Evolutionary conservation across 2,888 invertebrate species (phyloP).

Genomic region (Apotomis capreana): DNA sequence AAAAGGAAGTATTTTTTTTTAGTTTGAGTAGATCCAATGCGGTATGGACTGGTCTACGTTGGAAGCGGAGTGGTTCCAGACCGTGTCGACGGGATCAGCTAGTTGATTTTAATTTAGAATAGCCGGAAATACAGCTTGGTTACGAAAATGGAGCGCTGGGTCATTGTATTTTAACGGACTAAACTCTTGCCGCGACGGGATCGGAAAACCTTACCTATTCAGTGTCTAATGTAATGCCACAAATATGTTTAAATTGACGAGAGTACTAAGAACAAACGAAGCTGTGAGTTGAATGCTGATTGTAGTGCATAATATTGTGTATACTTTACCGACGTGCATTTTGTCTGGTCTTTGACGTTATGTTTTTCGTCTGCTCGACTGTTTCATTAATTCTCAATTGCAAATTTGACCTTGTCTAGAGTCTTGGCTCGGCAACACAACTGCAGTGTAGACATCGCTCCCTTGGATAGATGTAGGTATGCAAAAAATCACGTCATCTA

Average conservation of each 20-base stretch:
- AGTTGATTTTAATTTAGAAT: conserved; percentile 55
- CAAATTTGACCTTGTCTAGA: conserved; percentile 12
- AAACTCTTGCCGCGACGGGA: conserved; percentile 13
- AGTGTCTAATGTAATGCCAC: not conserved
- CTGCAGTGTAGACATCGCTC: too few species aligned
- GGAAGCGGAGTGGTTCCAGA: conserved; percentile 26
- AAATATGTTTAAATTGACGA: conserved; percentile 9
- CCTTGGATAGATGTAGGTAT: too few species aligned
- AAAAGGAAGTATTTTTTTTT: not conserved
- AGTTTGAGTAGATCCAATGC: not conserved
- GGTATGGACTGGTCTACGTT: conserved; percentile 17
- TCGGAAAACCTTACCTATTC: conserved; percentile 4
- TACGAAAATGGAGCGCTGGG: conserved; percentile 52
- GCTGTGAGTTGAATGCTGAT: conserved; percentile 6
- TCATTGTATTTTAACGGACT: conserved; percentile 41
- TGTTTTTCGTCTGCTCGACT: conserved; percentile 13
- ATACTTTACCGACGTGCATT: not conserved
- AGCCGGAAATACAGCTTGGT: conserved; percentile 58
- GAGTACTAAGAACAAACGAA: conserved; percentile 23
- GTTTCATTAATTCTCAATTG: conserved; percentile 13
- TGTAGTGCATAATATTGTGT: conserved; percentile 11
- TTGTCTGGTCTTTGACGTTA: not conserved
- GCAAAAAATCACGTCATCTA: too few species aligned
- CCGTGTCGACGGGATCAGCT: conserved; percentile 35
- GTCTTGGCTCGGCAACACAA: conserved; percentile 8